Conservation (phyloP, 2,113 vertebrate species). For the Protobothrops flavoviridis region DNA sequence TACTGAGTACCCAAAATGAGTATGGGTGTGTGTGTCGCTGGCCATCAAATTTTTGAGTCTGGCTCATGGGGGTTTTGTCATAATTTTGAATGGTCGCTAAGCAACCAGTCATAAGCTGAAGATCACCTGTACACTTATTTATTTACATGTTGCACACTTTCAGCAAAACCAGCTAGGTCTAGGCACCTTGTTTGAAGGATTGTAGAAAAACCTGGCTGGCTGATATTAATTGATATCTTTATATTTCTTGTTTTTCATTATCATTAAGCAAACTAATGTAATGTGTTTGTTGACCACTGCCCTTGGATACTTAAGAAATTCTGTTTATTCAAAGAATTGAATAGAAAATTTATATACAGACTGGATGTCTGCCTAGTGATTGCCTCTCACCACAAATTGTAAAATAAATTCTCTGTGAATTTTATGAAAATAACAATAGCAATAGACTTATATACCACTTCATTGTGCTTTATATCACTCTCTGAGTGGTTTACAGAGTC, state of each 20-base stretch:
- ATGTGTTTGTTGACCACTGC: neutral
- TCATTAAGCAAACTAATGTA: neutral
- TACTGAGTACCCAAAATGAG: too few species aligned
- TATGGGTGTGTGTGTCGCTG: too few species aligned
- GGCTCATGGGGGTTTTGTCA: too few species aligned
- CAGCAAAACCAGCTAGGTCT: neutral
- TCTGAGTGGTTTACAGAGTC: too few species aligned
- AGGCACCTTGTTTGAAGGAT: neutral
- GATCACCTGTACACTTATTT: neutral
- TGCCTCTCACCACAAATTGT: neutral
- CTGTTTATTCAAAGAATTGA: neutral
- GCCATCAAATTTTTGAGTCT: too few species aligned
- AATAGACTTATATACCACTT: too few species aligned
- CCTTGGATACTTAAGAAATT: neutral
- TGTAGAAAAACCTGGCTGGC: neutral
- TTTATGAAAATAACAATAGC: neutral
- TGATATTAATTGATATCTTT: neutral
- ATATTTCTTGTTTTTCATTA: neutral
- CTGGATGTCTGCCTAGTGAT: neutral
- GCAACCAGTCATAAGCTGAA: too few species aligned
- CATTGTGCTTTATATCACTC: too few species aligned
- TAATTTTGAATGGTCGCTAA: too few species aligned
- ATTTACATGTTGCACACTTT: neutral
- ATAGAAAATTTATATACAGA: neutral
- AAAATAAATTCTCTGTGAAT: neutral